Conservation (phyloP, 92 coral and sea anemone species). For the Pocillopora grandis region DNA sequence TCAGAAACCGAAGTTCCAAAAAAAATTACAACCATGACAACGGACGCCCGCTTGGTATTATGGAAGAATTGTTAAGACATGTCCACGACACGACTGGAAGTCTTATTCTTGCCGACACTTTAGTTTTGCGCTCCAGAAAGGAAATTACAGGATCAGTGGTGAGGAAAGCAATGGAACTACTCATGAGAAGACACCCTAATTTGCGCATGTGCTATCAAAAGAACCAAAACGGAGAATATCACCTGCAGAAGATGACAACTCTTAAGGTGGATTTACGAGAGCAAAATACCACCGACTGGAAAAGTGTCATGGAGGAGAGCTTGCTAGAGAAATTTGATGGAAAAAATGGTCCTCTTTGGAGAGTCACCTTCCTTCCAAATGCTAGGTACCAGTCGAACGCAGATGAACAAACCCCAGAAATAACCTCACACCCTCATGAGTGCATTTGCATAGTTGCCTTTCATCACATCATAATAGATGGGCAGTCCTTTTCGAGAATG, state of each 20-base stretch:
- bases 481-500: constrained; percentile 3
- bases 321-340: constrained; percentile 27
- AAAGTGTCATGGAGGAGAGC: constrained; percentile 14
- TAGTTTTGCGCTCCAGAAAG: constrained; percentile 7
- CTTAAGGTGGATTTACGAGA: constrained; percentile 20
- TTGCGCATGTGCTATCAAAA: constrained; percentile 27
- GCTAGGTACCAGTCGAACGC: constrained; percentile 14
- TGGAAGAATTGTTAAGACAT: not conserved
- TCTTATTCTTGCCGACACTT: constrained; percentile 2
- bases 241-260: not conserved
- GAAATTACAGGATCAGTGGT: constrained; percentile 5
- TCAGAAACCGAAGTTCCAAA: not conserved
- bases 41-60: not conserved
- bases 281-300: constrained; percentile 18
- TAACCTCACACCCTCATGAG: constrained; percentile 20
- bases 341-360: constrained; percentile 35
- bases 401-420: not conserved
- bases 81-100: not conserved
- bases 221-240: constrained; percentile 8
- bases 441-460: constrained; percentile 17
- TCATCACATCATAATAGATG: constrained; percentile 17
- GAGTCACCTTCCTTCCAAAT: constrained; percentile 19
- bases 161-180: constrained; percentile 19
- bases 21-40: not conserved
- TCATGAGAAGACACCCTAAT: constrained; percentile 17